Percentiles rank a stretch among this genome's conserved stretches.
phyloP scores from a whole-genome alignment of 2,888 invertebrate genomes.

The Lithosia quadra region DNA sequence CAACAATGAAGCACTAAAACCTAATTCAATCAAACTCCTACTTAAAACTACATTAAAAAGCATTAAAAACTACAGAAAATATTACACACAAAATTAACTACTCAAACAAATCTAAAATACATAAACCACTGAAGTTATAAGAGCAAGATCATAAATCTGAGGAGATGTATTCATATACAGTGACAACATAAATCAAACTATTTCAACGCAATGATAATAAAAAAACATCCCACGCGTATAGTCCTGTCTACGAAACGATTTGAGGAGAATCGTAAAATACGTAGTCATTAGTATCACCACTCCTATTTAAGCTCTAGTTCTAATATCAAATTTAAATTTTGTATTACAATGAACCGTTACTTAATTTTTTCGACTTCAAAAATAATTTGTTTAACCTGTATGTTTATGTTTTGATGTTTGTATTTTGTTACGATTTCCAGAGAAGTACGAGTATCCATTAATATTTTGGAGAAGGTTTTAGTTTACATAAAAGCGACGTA shows the following conservation, averaged over 20 bases:
- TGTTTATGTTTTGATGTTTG: too few relatives aligned
- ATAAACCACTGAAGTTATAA: constrained; percentile 45
- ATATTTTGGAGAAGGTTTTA: too few relatives aligned
- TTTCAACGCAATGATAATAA: constrained; percentile 59
- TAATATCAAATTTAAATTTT: constrained; percentile 36
- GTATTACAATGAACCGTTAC: constrained; percentile 17
- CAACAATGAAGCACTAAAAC: constrained; percentile 27
- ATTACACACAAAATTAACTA: constrained; percentile 42
- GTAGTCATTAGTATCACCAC: constrained; percentile 53
- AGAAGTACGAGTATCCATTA: too few relatives aligned
- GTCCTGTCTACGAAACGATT: constrained; percentile 57
- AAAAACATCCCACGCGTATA: constrained; percentile 44
- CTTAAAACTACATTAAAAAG: constrained; percentile 37
- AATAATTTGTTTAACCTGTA: too few relatives aligned
- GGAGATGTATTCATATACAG: constrained; percentile 53
- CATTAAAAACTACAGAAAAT: constrained; percentile 31
- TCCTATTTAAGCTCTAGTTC: constrained; percentile 20
- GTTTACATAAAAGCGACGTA: too few relatives aligned
- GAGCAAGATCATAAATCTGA: constrained; percentile 50
- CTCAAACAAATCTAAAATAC: constrained; percentile 49
- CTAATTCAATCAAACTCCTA: constrained; percentile 25
- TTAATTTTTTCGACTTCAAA: too few relatives aligned
- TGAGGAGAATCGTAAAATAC: constrained; percentile 56
- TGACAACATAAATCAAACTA: constrained; percentile 53
- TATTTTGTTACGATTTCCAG: too few relatives aligned